Evolutionary conservation across 1,140 invertebrate genomes (phyloP), one percentile per base, ranked within the genome.

Genomic region (Caenorhabditis remanei): DNA sequence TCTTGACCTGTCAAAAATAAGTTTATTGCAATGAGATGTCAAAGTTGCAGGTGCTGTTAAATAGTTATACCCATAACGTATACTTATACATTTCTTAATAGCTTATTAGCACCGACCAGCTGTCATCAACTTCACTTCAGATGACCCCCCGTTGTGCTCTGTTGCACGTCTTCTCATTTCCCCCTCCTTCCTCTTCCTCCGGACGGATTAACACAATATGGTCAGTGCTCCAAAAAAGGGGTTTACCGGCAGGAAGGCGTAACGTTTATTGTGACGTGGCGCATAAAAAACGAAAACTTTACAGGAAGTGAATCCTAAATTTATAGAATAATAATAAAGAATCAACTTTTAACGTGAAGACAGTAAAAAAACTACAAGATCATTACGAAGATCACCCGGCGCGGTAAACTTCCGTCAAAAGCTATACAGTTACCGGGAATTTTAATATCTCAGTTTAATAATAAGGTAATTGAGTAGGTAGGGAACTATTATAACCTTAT

Each of bases 51-150:
- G 71, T 79, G n/a, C n/a, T 24, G 19, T 8, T 46, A 24, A 79
- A 79, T 24, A 50, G n/a, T 79, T 50, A 4, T 3, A 50, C 43
- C 11, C 8, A 50, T 79, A 50, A 50, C 46, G 40, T 79, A 79
- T 79, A 79, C 46, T 79, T 79, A 79, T 79, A 79, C 40, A 5
- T 21, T n/a, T 48, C 71, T 46, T 32, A 79, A 41, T 79, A 50
- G 19, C 46, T 46, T 79, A 79, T 79, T 79, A 79, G 71, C 71
- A 79, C 71, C 9, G n/a, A 1, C 71, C 71, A 79, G 71, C 71
- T 79, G 71, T 16, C 71, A 21, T 53, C 46, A 48, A 79, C 7
- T 63, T 63, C 61, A 9, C n/a, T 32, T 19, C 24, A 63, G 21
- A 24, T 13, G 43, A 50, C 43, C 71, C 71, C 71, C 71, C 41